Percentiles rank a stretch among this genome's conserved stretches.
These are phyloP conservation scores for Microhierax caerulescens DNA, from an alignment of 2,797 vertebrate species.

Conservation along the genomic window DNA sequence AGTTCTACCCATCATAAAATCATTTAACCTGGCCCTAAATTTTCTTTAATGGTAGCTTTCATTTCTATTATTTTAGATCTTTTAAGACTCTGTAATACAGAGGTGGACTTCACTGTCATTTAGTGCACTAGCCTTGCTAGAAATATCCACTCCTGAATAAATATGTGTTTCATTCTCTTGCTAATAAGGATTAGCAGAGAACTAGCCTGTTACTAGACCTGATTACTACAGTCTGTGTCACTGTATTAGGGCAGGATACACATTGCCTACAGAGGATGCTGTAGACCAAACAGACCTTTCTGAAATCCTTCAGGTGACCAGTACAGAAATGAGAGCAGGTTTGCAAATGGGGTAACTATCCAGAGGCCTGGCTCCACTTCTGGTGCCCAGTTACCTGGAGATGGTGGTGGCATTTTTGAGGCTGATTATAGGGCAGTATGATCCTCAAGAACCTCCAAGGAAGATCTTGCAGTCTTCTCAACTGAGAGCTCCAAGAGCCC, in stretches of 20 bases:
- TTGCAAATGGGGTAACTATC: neutral
- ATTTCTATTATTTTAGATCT: slow-evolving; percentile 32
- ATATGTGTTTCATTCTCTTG: neutral
- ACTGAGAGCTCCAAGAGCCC: neutral
- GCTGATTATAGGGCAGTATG: neutral
- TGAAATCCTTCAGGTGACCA: neutral
- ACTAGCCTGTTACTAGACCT: neutral
- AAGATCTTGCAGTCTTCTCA: neutral
- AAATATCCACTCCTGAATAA: neutral
- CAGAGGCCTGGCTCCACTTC: neutral
- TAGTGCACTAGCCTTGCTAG: neutral
- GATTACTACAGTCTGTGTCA: neutral
- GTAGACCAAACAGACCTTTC: neutral
- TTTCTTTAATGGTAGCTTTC: slow-evolving; percentile 55
- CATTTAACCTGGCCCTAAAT: slow-evolving; percentile 68
- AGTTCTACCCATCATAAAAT: slow-evolving; percentile 62
- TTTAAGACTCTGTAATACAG: neutral
- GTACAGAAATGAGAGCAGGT: neutral
- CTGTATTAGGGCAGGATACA: neutral
- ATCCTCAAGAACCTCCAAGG: neutral
- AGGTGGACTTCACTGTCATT: neutral
- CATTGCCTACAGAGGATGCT: neutral
- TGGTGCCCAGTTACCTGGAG: neutral
- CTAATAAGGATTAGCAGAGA: neutral
- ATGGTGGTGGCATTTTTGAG: neutral